Evolutionary conservation across 2,113 vertebrate genomes (phyloP), one percentile per base, ranked within the genome.

Genomic region (Alligator mississippiensis): DNA sequence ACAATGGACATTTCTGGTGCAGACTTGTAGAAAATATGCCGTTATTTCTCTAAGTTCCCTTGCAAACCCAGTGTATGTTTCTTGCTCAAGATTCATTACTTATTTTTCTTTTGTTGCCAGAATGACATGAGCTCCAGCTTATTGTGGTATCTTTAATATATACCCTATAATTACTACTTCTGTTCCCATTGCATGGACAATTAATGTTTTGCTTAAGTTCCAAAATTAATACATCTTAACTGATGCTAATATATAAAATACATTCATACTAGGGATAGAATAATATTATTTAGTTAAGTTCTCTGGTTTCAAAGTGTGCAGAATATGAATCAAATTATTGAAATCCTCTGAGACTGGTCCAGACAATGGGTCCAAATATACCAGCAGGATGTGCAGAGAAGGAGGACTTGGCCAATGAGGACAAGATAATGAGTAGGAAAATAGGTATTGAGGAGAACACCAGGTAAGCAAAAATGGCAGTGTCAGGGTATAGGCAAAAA

Each of bases 361-460:
- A 88, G 17, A 3, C 61, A 24, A 85, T 79, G 77, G 0, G 55
- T 70, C 79, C 57, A n/a, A 75, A 25, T 70, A 77, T 8, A 1
- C 84, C 47, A 60, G 86, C n/a, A 92, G 60, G 66, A 80, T 92
- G 92, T 82, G 93, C 90, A 86, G 85, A 47, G 74, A 27, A 80
- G 1, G 62, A 81, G 85, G 86, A 80, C 78, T 93, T 74, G 60
- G 93, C 78, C 95, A 95, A 91, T 95, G 86, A 86, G 91, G 84
- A 77, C 92, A 85, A 66, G 84, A 94, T 11, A 82, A 1, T 3
- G 89, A 81, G 95, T 47, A 92, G 86, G 77, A 78, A 95, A 97
- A 87, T 21, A 19, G 68, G 30, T 93, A 96, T 92, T 95, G 91
- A 88, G 94, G 94, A 91, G 91, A 92, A 88, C 38, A 11, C 38